Base-by-base conservation (phyloP, 2,113 vertebrate species). In the Anthoscopus minutus region DNA sequence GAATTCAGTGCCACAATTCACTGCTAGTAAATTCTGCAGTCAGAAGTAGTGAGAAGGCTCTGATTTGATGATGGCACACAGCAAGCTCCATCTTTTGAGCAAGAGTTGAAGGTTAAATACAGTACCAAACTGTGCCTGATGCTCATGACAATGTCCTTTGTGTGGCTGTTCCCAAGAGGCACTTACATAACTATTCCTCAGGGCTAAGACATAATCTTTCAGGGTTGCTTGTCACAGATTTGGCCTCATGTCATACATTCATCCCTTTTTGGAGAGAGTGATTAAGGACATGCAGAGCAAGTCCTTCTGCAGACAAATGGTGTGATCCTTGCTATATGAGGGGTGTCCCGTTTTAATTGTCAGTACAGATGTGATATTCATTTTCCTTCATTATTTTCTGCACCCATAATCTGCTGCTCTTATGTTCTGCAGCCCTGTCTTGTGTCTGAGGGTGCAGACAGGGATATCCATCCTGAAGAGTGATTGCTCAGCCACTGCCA, bases 291-390 rank as follows among this genome's bases (percentile, higher is more conserved):
- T 71, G 89, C 35, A 54, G 82, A 90, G 48, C 76, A 33, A 79
- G 90, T 90, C 90, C 77, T 96, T 80, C 85, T 88, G 56, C 80
- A 94, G 94, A 96, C 85, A 96, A 94, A 95, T 88, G 80, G 58
- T 92, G 86, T 93, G 95, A 96, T 96, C 92, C 88, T 88, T 94
- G 93, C 90, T 87, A 78, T 42, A 45, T 70, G 88, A 95, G 93
- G 89, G 87, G 65, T 89, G 57, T 84, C 80, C 69, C 66, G 76
- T 87, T 96, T 94, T 94, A 93, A 95, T 93, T 93, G 88, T 62
- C 84, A 81, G 69, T 77, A 72, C 37, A 79, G 84, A 86, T 92
- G 94, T 84, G 84, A 57, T 91, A 94, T 96, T 94, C 73, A 94
- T 93, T 96, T 95, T 79, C 72, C 44, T 94, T 87, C 72, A n/a